phyloP scores from a whole-genome alignment of 2,797 vertebrate species.

The Spinibarbus caldwelli region DNA sequence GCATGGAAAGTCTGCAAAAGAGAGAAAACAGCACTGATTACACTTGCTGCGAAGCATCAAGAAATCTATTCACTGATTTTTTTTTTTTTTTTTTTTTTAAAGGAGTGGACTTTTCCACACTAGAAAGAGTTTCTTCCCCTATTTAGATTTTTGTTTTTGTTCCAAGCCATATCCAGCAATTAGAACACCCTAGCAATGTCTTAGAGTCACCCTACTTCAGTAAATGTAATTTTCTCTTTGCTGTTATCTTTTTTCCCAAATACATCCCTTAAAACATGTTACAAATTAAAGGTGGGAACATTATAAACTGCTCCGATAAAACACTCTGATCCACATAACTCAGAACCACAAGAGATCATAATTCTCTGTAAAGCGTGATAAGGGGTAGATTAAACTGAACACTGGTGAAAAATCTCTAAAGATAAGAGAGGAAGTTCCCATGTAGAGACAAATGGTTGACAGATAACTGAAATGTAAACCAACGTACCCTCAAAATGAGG shows the following conservation, averaged over 20 bases:
- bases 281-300: slow-evolving; percentile 1
- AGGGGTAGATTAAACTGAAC: slow-evolving; percentile 35
- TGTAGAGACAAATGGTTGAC: slow-evolving; percentile 12
- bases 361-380: slow-evolving; percentile 5
- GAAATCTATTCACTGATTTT: background rate
- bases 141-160: background rate
- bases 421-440: slow-evolving; percentile 44
- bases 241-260: background rate
- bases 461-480: slow-evolving; percentile 27
- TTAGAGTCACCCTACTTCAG: background rate
- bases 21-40: background rate
- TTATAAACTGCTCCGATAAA: background rate
- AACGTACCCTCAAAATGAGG: background rate
- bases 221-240: background rate
- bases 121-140: background rate
- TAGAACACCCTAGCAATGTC: background rate
- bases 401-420: background rate
- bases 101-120: background rate
- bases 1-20: slow-evolving; percentile 89
- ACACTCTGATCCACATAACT: background rate
- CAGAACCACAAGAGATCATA: slow-evolving; percentile 28
- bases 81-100: no score
- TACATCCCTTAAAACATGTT: background rate
- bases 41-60: background rate
- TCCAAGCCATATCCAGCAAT: background rate